Percentiles rank a stretch among this genome's conserved stretches.
Evolutionary conservation across 2,113 vertebrate genomes (phyloP).

Genomic region (Tonatia bakeri): DNA sequence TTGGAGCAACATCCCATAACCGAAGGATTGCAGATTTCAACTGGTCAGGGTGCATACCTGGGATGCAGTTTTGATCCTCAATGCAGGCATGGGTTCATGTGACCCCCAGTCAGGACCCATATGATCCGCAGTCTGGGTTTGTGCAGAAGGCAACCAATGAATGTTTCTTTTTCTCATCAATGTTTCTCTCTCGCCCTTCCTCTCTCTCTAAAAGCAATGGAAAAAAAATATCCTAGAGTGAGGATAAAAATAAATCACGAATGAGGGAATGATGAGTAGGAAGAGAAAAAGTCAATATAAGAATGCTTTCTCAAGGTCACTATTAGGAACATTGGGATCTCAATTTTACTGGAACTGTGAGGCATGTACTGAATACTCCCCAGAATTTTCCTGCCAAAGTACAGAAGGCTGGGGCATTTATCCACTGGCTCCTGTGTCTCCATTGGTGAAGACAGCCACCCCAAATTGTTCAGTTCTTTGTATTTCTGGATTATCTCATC

Average conservation of each 20-base stretch:
- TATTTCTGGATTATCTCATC: neutral
- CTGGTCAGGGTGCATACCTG: no score
- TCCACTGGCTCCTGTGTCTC: neutral
- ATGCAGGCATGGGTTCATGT: no score
- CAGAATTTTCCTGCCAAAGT: neutral
- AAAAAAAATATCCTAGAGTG: no score
- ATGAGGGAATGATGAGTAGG: neutral
- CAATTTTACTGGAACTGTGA: neutral
- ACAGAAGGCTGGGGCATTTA: neutral
- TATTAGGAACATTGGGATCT: neutral
- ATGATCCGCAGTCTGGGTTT: no score
- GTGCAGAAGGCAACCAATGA: no score
- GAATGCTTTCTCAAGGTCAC: neutral
- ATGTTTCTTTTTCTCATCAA: no score
- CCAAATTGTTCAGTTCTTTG: neutral
- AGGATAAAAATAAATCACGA: neutral
- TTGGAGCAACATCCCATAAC: no score
- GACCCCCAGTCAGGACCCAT: no score
- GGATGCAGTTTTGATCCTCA: no score
- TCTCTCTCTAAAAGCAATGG: no score
- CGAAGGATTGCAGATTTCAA: no score
- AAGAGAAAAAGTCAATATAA: neutral
- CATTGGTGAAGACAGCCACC: neutral
- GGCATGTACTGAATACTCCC: neutral
- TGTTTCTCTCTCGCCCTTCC: no score